Base-by-base conservation (phyloP, 2,888 invertebrate genomes). In the Stratiomys singularior region DNA sequence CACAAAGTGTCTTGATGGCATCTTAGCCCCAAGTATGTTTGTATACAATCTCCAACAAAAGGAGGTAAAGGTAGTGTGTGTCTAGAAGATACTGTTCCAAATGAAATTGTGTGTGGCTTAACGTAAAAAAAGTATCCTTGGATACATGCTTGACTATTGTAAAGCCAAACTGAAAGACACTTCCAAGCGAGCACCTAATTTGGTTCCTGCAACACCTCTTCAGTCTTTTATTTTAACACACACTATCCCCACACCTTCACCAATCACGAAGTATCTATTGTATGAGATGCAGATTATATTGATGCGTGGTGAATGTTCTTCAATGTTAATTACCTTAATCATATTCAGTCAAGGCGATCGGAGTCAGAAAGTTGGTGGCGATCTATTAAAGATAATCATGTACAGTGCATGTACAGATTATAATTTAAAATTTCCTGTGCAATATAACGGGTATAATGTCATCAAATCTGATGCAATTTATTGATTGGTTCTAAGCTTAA, bases 371-470 rank as follows among this genome's bases (percentile, higher is more conserved):
- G 60, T 60, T 21, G 60, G 60, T 60, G 60, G 60, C 60, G 60
- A 60, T 60, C 60, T 60, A 60, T 60, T 60, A 60, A 60, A 15
- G 60, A 60, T 60, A 60, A 60, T 60, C 18, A 25, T 60, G 60
- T 60, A 21, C 60, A 60, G 11, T 23, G 60, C 21, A 56, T n/a
- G n/a, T n/a, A n/a, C n/a, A 11, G 21, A 21, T 25, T 60, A 23
- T 60, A 23, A 60, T 60, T 21, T 60, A 2, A 60, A 21, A 23
- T 60, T 60, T 60, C 25, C 60, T 60, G 66, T 30, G 30, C 66
- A 30, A n/a, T 66, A n/a, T 66, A 66, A 66, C 66, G 66, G 66
- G 5, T 37, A 30, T 66, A 66, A 66, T 66, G 66, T 66, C 66
- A 37, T 66, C 44, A 21, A 66, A 37, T 30, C 37, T 18, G 15